A percentile compares a stretch with the other conserved stretches of the same genome.
phyloP scores from a whole-genome alignment of 2,888 invertebrate species.

The Folsomia manolachei region DNA sequence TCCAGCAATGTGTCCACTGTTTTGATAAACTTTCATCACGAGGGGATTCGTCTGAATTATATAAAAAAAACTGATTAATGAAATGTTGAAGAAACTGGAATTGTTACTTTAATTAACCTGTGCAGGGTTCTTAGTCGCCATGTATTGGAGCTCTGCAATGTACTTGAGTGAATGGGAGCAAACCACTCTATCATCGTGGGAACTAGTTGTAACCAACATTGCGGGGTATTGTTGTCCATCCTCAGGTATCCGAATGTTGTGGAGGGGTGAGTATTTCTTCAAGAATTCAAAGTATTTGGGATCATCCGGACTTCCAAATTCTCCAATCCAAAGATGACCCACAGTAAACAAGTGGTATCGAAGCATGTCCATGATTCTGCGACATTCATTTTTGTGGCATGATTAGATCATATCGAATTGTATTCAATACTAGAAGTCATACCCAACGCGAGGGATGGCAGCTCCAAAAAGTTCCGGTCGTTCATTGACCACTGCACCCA shows the following conservation, averaged over 20 bases:
- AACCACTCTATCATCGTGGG: constrained; percentile 57
- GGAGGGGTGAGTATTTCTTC: constrained; percentile 35
- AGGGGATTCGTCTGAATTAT: constrained; percentile 70
- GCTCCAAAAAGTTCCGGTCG: constrained; percentile 90
- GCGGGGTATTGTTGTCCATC: constrained; percentile 31
- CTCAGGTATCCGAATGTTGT: constrained; percentile 33
- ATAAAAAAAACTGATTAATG: too few species aligned
- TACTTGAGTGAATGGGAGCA: constrained; percentile 95
- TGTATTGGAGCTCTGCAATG: constrained; percentile 83
- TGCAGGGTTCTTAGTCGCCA: constrained; percentile 56
- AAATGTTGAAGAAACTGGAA: too few species aligned
- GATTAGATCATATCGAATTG: neutral
- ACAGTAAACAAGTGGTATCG: constrained; percentile 36
- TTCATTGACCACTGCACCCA: constrained; percentile 91
- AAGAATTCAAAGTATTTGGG: constrained; percentile 26
- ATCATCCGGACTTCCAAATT: constrained; percentile 28
- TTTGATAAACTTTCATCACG: constrained; percentile 66
- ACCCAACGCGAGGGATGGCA: constrained; percentile 92
- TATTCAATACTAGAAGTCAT: neutral
- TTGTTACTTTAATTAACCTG: neutral
- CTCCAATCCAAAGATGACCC: constrained; percentile 33
- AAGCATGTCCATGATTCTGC: constrained; percentile 36
- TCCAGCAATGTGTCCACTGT: constrained; percentile 26
- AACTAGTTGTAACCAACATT: constrained; percentile 27
- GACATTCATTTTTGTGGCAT: neutral